These are phyloP conservation scores for Hipparchia semele DNA, from an alignment of 2,888 invertebrate genomes.

Conservation along the genomic window DNA sequence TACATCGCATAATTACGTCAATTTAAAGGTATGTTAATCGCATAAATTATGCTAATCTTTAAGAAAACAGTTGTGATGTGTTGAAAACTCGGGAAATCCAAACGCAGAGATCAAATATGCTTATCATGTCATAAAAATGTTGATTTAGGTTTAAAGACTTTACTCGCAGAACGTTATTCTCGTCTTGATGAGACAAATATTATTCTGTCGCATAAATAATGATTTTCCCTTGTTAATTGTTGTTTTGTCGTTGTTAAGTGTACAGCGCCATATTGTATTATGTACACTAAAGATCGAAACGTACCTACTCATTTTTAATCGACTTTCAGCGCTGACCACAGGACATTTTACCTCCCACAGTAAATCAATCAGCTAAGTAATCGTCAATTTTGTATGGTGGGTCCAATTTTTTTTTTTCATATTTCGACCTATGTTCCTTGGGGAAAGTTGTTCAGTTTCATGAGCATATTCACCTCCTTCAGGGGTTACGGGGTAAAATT, in stretches of 20 bases:
- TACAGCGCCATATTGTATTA: not conserved
- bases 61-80: not conserved
- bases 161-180: not conserved
- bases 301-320: not conserved
- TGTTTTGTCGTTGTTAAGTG: not conserved
- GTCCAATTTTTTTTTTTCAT: too few relatives aligned
- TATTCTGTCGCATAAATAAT: not conserved
- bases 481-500: too few relatives aligned
- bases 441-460: too few relatives aligned
- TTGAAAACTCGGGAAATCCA: conserved; percentile 10
- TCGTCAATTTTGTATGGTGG: too few relatives aligned
- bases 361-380: too few relatives aligned
- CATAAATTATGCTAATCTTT: not conserved
- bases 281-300: not conserved
- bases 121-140: conserved; percentile 20
- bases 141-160: conserved; percentile 14
- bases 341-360: too few relatives aligned
- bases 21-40: not conserved
- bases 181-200: conserved; percentile 9
- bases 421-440: too few relatives aligned
- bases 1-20: not conserved
- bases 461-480: too few relatives aligned
- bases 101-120: conserved; percentile 11
- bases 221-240: not conserved
- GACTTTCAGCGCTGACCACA: not conserved